Percentiles rank a stretch among this genome's conserved stretches.
Conservation (phyloP, 2,113 vertebrate species). For the Petrocephalus zakoni region DNA sequence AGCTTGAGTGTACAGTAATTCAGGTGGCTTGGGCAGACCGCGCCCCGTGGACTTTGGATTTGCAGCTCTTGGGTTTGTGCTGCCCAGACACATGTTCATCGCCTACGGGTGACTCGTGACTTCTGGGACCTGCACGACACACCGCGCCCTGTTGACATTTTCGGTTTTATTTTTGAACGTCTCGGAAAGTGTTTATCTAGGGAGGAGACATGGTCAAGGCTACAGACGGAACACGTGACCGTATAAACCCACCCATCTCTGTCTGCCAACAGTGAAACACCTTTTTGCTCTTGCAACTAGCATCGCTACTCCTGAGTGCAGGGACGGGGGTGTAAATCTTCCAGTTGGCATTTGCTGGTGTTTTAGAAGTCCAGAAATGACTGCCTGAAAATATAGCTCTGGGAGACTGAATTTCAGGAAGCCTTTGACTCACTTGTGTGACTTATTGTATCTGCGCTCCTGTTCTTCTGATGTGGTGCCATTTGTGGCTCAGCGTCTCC, state of each 20-base stretch:
- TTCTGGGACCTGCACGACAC: not conserved
- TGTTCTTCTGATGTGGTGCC: not conserved
- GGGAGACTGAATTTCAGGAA: not conserved
- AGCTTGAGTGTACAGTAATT: not conserved
- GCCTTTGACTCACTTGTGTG: not conserved
- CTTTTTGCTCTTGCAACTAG: not conserved
- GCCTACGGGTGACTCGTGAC: not conserved
- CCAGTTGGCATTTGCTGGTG: not conserved
- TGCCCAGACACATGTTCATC: not conserved
- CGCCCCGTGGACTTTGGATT: not conserved
- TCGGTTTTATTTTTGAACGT: not conserved
- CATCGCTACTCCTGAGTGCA: not conserved
- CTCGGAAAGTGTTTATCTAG: not conserved
- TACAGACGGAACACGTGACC: not conserved
- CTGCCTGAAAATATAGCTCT: not conserved
- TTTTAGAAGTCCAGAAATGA: not conserved
- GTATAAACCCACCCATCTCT: not conserved
- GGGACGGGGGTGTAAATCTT: no score
- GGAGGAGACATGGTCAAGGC: not conserved
- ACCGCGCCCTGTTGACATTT: not conserved
- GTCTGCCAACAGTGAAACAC: not conserved
- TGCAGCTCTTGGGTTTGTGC: not conserved
- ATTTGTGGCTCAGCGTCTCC: not conserved
- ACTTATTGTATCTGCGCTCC: not conserved
- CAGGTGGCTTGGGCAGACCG: not conserved